Percentiles rank a stretch among this genome's conserved stretches.
Evolutionary conservation across 2,113 vertebrate species (phyloP).

Genomic region (Phyllopteryx taeniolatus): DNA sequence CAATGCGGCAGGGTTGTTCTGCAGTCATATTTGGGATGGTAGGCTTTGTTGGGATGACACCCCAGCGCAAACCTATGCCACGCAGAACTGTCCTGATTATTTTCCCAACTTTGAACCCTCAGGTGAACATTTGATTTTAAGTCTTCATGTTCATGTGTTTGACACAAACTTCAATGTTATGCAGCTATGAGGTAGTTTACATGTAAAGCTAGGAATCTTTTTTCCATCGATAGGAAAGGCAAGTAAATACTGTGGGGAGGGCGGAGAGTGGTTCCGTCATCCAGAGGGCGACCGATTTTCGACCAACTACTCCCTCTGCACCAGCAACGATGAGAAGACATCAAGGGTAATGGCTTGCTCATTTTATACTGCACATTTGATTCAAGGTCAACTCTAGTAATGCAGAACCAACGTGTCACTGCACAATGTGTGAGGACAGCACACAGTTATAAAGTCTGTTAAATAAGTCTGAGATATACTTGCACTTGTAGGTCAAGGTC

Average conservation of each 20-base stretch:
- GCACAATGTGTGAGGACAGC: too few relatives aligned
- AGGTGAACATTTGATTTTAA: conserved; percentile 26
- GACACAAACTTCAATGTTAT: neutral
- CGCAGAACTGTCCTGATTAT: conserved; percentile 53
- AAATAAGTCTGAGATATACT: too few relatives aligned
- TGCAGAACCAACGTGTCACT: too few relatives aligned
- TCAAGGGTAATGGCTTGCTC: conserved; percentile 27
- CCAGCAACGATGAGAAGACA: conserved; percentile 25
- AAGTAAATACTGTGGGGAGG: conserved; percentile 42
- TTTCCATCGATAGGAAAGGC: conserved; percentile 36
- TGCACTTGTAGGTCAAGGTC: neutral
- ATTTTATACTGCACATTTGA: neutral
- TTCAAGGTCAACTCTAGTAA: neutral
- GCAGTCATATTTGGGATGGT: conserved; percentile 53
- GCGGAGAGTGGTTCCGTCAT: conserved; percentile 51
- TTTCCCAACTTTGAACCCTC: conserved; percentile 13
- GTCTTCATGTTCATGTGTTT: neutral
- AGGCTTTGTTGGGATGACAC: conserved; percentile 60
- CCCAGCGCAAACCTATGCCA: conserved; percentile 30
- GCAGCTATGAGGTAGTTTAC: neutral
- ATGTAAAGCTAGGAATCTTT: neutral
- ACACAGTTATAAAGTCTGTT: too few relatives aligned
- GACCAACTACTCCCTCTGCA: conserved; percentile 51
- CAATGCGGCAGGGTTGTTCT: conserved; percentile 34
- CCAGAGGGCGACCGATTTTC: conserved; percentile 24